A percentile compares a stretch with the other conserved stretches of the same genome.
Evolutionary conservation across 2,888 invertebrate genomes (phyloP).

Genomic region (Luperina testacea): DNA sequence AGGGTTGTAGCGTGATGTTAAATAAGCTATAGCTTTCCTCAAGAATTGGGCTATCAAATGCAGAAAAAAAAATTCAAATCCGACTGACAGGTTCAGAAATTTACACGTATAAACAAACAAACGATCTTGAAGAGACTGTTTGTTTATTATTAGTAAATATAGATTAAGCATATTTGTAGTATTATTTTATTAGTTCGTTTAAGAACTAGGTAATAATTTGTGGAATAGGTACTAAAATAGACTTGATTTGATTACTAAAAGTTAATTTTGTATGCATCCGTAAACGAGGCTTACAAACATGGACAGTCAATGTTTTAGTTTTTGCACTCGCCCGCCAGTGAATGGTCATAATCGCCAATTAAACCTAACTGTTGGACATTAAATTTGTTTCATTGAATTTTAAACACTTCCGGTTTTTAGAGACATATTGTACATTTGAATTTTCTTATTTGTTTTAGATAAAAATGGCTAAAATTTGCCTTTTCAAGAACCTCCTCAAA

Average conservation of each 20-base stretch:
- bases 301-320: constrained; percentile 31
- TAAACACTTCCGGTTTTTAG: constrained; percentile 42
- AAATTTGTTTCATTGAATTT: constrained; percentile 56
- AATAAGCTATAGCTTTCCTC: too few species aligned
- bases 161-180: background rate
- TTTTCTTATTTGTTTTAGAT: constrained; percentile 21
- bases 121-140: too few species aligned
- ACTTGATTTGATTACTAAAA: background rate
- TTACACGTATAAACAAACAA: too few species aligned
- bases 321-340: constrained; percentile 32
- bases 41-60: too few species aligned
- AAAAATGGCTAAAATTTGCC: constrained; percentile 3
- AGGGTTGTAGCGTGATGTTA: too few species aligned
- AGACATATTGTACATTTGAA: background rate
- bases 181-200: background rate
- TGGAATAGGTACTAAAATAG: background rate
- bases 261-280: constrained; percentile 20
- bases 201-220: background rate
- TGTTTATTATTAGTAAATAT: too few species aligned
- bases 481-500: background rate
- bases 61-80: too few species aligned
- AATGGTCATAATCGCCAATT: constrained; percentile 47
- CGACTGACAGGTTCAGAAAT: too few species aligned
- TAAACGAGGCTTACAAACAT: constrained; percentile 24
- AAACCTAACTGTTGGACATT: constrained; percentile 33